These are phyloP conservation scores for Clupea harengus DNA, from an alignment of 2,113 vertebrate genomes.

Conservation along the genomic window DNA sequence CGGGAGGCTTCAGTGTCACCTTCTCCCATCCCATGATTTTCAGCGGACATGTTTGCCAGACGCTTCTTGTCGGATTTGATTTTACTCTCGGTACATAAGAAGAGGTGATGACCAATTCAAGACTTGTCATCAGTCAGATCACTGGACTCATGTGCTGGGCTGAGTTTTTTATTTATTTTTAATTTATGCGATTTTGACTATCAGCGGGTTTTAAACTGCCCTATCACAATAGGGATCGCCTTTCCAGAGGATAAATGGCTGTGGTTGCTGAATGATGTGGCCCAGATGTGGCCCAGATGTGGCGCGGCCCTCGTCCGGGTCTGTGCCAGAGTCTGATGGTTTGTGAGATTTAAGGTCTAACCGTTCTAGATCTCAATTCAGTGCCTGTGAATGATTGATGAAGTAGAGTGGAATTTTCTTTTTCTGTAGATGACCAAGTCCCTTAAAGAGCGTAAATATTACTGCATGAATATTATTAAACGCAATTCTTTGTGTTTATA, in stretches of 20 bases:
- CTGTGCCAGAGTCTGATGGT: not conserved
- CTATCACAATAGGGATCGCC: not conserved
- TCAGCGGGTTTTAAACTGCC: slow-evolving; percentile 49
- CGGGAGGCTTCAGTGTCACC: not conserved
- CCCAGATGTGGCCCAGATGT: not conserved
- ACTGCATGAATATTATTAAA: slow-evolving; percentile 11
- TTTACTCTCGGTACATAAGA: slow-evolving; percentile 29
- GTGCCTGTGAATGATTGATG: not conserved
- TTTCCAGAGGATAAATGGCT: not conserved
- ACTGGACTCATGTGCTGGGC: slow-evolving; percentile 30
- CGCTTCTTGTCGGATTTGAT: slow-evolving; percentile 16
- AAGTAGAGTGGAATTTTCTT: not conserved
- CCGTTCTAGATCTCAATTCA: not conserved
- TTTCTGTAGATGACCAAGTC: not conserved
- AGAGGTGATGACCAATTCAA: slow-evolving; percentile 31
- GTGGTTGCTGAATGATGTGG: not conserved
- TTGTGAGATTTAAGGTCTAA: not conserved
- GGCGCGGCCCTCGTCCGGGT: not conserved
- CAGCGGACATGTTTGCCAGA: not conserved
- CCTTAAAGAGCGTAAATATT: not conserved
- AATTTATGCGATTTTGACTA: slow-evolving; percentile 66
- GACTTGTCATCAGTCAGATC: slow-evolving; percentile 25
- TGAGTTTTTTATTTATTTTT: slow-evolving; percentile 67
- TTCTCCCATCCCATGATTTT: not conserved
- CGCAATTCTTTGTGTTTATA: not conserved